phyloP scores from a whole-genome alignment of 2,888 invertebrate species.

The Cephus spinipes region DNA sequence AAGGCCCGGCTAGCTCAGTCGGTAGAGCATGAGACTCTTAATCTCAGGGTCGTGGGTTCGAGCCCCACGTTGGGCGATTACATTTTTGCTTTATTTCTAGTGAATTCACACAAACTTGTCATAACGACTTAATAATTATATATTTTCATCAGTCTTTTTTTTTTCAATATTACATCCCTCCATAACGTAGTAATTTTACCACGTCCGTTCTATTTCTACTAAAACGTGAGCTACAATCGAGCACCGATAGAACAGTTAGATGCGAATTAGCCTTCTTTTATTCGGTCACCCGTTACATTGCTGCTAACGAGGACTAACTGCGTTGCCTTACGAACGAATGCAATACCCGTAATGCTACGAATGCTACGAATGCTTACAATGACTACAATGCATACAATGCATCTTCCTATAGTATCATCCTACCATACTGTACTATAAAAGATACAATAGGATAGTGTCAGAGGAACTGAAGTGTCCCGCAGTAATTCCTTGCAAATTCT shows the following conservation, averaged over 20 bases:
- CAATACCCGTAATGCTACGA: too few relatives aligned
- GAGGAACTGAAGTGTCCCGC: too few relatives aligned
- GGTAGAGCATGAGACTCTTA: constrained; percentile 62
- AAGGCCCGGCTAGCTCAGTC: constrained; percentile 54
- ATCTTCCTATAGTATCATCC: too few relatives aligned
- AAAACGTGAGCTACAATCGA: too few relatives aligned
- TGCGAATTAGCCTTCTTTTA: too few relatives aligned
- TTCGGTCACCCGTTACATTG: constrained; percentile 39
- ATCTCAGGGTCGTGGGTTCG: constrained; percentile 63
- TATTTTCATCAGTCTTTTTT: not conserved
- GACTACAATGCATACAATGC: too few relatives aligned
- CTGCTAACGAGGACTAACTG: constrained; percentile 32
- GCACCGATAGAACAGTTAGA: too few relatives aligned
- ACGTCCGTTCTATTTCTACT: constrained; percentile 25
- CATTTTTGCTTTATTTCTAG: constrained; percentile 28
- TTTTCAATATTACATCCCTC: constrained; percentile 1
- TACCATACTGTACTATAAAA: too few relatives aligned
- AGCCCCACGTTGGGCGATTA: constrained; percentile 57
- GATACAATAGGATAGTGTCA: too few relatives aligned
- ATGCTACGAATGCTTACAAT: too few relatives aligned
- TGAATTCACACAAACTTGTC: not conserved
- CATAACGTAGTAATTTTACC: constrained; percentile 22
- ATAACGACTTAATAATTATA: not conserved
- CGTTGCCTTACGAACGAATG: constrained; percentile 24
- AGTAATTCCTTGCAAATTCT: too few relatives aligned